phyloP scores from a whole-genome alignment of 2,113 vertebrate genomes.

The Callocephalon fimbriatum region DNA sequence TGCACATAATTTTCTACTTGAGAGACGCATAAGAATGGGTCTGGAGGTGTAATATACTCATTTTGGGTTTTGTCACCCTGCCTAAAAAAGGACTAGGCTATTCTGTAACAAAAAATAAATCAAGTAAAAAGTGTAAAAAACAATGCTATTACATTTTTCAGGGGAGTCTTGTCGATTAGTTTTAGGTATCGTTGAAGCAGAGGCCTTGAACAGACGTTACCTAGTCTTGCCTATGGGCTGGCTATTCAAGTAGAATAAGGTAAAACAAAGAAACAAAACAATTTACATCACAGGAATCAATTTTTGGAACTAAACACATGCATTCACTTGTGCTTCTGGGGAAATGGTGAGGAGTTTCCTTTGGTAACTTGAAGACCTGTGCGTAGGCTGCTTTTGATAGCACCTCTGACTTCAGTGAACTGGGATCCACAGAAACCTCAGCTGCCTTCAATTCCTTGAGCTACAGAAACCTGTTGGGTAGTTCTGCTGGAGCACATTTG shows the following conservation, averaged over 20 bases:
- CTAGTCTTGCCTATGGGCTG: background rate
- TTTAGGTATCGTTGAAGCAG: background rate
- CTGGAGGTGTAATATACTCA: accelerated
- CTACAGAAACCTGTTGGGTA: background rate
- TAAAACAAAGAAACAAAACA: background rate
- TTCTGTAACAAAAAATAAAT: background rate
- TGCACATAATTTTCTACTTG: background rate
- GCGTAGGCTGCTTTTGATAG: background rate
- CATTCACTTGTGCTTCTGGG: background rate
- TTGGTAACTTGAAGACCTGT: background rate
- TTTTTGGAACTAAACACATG: background rate
- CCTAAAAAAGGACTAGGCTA: background rate
- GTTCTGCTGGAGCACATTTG: constrained; percentile 35
- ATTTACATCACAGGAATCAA: background rate
- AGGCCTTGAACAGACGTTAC: background rate
- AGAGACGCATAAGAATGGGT: background rate
- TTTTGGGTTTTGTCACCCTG: background rate
- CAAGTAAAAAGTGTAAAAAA: background rate
- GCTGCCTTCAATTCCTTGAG: background rate
- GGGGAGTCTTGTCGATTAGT: background rate
- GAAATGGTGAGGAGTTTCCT: background rate
- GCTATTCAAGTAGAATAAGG: background rate
- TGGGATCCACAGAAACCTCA: background rate
- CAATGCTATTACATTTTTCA: background rate
- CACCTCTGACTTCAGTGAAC: background rate